Conservation (phyloP, 2,888 invertebrate species). For the Frankliniella intonsa region DNA sequence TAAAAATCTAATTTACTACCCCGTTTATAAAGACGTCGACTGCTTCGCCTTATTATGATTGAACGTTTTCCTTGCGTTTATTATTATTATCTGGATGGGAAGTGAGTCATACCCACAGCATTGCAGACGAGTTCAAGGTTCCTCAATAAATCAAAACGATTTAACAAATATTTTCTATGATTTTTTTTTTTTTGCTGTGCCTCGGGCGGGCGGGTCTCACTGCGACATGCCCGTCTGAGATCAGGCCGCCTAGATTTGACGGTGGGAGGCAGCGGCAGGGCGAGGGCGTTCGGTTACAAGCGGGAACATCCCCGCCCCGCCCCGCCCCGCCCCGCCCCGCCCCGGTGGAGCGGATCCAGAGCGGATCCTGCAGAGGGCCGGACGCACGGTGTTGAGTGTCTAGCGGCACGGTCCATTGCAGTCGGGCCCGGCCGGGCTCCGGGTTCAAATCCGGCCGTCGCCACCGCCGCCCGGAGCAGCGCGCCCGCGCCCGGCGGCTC, state of each 20-base stretch:
- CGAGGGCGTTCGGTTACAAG: background rate
- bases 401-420: background rate
- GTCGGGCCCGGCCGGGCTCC: background rate
- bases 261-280: background rate
- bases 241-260: background rate
- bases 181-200: no score
- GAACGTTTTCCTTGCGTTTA: no score
- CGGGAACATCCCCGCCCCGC: background rate
- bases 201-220: no score
- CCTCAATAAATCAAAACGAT: no score
- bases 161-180: no score
- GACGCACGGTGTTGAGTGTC: slow-evolving; percentile 6
- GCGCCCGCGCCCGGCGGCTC: background rate
- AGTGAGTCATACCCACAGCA: no score
- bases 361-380: background rate
- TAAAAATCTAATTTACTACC: no score
- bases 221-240: background rate
- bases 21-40: no score
- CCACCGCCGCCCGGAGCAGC: background rate
- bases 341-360: background rate
- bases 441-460: background rate
- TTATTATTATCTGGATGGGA: no score
- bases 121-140: no score
- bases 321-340: no score
- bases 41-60: no score